These are phyloP conservation scores for Eupithecia dodoneata DNA, from an alignment of 2,888 invertebrate genomes.

Conservation along the genomic window DNA sequence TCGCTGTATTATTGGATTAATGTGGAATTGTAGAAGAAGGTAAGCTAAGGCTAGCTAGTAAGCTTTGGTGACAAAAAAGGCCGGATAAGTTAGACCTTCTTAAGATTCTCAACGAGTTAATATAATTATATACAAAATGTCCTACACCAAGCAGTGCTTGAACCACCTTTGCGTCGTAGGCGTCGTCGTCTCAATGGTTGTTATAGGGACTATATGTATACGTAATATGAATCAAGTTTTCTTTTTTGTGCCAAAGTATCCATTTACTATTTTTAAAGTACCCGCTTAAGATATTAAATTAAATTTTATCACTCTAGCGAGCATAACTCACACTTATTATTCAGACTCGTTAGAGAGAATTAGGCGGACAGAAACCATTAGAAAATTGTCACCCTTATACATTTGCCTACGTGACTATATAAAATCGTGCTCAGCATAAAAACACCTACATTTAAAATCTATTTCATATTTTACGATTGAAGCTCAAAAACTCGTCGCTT, in stretches of 20 bases:
- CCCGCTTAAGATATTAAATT: neutral
- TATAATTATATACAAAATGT: neutral
- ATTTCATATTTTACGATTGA: constrained; percentile 5
- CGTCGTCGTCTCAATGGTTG: too few relatives aligned
- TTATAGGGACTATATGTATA: too few relatives aligned
- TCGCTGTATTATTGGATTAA: constrained; percentile 20
- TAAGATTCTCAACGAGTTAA: neutral
- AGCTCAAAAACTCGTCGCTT: neutral
- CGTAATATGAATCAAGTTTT: too few relatives aligned
- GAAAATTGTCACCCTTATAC: neutral
- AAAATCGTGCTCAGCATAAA: neutral
- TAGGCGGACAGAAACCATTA: neutral
- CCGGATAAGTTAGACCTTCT: neutral
- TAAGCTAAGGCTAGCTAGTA: neutral
- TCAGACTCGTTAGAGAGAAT: neutral
- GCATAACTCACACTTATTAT: neutral
- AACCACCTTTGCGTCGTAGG: too few relatives aligned
- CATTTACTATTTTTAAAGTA: neutral
- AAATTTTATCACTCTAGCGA: neutral
- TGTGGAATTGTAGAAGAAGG: constrained; percentile 1
- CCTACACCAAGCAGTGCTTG: neutral
- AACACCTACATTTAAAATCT: constrained; percentile 9
- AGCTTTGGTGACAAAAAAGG: neutral
- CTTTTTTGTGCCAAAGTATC: neutral
- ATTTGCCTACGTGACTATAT: constrained; percentile 7